Evolutionary conservation across 2,797 vertebrate genomes (phyloP), one percentile per base, ranked within the genome.

Genomic region (Tragopan temminckii): DNA sequence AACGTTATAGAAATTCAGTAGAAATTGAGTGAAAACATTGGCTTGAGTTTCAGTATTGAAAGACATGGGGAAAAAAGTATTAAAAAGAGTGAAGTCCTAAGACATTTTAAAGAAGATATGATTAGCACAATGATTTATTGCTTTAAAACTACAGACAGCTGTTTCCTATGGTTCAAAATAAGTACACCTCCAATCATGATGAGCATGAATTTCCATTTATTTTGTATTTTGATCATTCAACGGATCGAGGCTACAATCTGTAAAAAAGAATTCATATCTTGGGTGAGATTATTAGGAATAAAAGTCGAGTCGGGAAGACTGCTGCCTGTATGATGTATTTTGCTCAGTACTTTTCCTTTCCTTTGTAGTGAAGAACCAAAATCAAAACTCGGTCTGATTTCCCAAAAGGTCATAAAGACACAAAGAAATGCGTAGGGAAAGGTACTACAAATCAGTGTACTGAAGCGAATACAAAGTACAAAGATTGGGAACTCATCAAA

Each of bases 281-380:
- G 93, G 74, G 53, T 48, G 46, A 93, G 77, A 90, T 66, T 82
- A 46, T 52, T 12, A 35, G 93, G 81, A 94, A 58, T 82, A 14
- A 46, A 90, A 88, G 35, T 38, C 85, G 68, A 85, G 25, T 55
- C 90, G 90, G 81, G 93, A 96, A 93, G 84, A 52, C 85, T 95
- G 87, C 38, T 95, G 72, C 83, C 88, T 90, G 12, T 59, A 61
- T 21, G 33, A 31, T 62, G n/a, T 38, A 72, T 88, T 85, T 94
- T 62, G 31, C 78, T 77, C 63, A 27, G 15, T 25, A 42, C 11
- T 85, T 78, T 58, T 16, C 17, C 43, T 75, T 89, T 55, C 2
- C 21, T 48, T 67, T 11, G 31, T 48, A 38, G 53, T 48, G 15
- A 88, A 77, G 59, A n/a, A 36, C 5, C n/a, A 75, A 74, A 86